phyloP scores from a whole-genome alignment of 2,113 vertebrate species.

The Chitala chitala region DNA sequence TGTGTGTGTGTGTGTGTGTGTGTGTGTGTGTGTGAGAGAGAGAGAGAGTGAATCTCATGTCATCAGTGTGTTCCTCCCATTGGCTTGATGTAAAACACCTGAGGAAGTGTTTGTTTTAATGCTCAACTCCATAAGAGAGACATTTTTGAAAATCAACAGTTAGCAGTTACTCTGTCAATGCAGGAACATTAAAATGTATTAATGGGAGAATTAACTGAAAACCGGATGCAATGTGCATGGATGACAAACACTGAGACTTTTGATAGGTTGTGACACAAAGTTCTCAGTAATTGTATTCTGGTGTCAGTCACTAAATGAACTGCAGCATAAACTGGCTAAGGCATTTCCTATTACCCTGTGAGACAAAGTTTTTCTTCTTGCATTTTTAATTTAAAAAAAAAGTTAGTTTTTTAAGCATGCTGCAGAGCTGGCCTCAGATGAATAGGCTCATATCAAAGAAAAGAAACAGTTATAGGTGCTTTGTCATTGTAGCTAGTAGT shows the following conservation, averaged over 20 bases:
- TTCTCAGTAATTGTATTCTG: neutral
- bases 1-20: too few relatives aligned
- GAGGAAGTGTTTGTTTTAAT: neutral
- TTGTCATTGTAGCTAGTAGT: neutral
- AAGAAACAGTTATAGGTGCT: neutral
- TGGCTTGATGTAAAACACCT: neutral
- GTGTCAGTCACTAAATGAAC: neutral
- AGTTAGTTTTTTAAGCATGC: neutral
- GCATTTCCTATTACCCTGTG: too few relatives aligned
- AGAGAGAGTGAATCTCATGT: neutral
- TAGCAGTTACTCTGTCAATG: neutral
- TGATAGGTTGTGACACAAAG: conserved; percentile 2
- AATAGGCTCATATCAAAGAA: neutral
- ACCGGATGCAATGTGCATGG: neutral
- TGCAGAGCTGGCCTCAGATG: neutral
- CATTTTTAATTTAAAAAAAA: too few relatives aligned
- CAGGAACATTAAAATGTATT: neutral
- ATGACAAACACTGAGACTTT: neutral
- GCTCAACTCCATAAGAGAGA: neutral
- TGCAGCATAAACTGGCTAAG: too few relatives aligned
- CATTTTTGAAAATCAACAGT: neutral
- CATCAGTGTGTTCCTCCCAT: too few relatives aligned
- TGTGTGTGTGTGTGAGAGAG: neutral
- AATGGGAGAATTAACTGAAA: neutral
- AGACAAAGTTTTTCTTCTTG: too few relatives aligned